A percentile compares a stretch with the other conserved stretches of the same genome.
These are phyloP conservation scores for Lamellibrachia luymesi DNA, from an alignment of 1,140 invertebrate species.

Conservation along the genomic window DNA sequence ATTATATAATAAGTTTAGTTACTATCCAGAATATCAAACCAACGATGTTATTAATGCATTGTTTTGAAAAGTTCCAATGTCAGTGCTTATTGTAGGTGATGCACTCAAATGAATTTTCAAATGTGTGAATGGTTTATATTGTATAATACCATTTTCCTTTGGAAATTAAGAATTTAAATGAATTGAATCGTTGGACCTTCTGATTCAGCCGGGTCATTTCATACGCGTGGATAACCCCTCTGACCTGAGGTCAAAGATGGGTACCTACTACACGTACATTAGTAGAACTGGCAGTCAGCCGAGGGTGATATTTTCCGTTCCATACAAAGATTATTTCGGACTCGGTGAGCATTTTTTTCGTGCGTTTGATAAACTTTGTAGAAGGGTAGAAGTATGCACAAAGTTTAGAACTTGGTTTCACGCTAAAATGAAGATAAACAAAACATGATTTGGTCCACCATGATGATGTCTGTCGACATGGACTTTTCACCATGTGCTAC, in stretches of 20 bases:
- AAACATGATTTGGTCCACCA: too few species aligned
- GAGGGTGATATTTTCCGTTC: neutral
- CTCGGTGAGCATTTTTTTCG: neutral
- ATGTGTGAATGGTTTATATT: too few species aligned
- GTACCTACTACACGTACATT: neutral
- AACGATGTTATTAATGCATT: too few species aligned
- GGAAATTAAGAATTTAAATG: too few species aligned
- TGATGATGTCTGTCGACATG: too few species aligned
- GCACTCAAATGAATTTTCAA: too few species aligned
- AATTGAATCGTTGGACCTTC: neutral
- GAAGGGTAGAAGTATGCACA: neutral
- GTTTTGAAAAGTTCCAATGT: too few species aligned
- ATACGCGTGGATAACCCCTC: neutral
- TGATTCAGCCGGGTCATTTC: constrained; percentile 11
- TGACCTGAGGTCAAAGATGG: constrained; percentile 1
- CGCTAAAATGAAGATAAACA: neutral
- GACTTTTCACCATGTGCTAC: too few species aligned
- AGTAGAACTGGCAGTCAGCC: neutral
- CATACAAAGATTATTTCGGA: neutral
- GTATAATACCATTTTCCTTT: too few species aligned
- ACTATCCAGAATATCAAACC: too few species aligned
- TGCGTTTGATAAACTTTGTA: neutral
- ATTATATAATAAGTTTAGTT: too few species aligned
- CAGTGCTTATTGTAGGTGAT: too few species aligned
- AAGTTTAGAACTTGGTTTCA: neutral